Percentiles rank a stretch among this genome's conserved stretches.
Evolutionary conservation across 2,113 vertebrate species (phyloP).

Genomic region (Varanus salvator): DNA sequence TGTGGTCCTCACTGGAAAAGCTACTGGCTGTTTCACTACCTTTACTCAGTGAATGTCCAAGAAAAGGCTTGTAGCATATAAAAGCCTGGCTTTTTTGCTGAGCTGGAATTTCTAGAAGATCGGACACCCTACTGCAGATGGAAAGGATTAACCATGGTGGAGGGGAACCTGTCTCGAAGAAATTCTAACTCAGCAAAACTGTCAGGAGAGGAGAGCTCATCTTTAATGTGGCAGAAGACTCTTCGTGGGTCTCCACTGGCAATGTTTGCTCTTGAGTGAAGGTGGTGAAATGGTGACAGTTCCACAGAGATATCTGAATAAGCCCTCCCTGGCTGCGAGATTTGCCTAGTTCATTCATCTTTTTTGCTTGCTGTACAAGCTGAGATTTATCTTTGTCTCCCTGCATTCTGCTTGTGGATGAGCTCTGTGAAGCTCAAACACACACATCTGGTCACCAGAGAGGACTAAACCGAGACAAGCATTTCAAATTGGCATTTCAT

Average conservation of each 20-base stretch:
- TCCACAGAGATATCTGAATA: not conserved
- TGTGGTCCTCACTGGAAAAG: not conserved
- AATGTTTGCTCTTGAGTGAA: no score
- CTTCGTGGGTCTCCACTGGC: no score
- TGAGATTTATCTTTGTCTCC: not conserved
- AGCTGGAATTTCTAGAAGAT: not conserved
- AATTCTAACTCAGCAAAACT: no score
- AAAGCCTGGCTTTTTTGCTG: not conserved
- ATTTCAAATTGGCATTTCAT: not conserved
- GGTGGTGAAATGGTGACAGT: not conserved
- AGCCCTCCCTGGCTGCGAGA: not conserved
- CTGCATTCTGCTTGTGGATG: not conserved
- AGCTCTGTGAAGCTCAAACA: not conserved
- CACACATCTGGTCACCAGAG: not conserved
- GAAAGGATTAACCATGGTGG: no score
- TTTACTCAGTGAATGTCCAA: not conserved
- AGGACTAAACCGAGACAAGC: not conserved
- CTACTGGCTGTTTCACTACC: not conserved
- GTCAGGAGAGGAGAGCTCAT: no score
- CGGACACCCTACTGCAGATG: no score
- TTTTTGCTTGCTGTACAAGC: not conserved
- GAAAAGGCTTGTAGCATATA: not conserved
- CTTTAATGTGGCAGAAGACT: no score
- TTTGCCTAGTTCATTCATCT: not conserved
- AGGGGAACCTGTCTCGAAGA: no score